Evolutionary conservation across 2,113 vertebrate species (phyloP), one percentile per base, ranked within the genome.

Genomic region (Solenodon paradoxus): DNA sequence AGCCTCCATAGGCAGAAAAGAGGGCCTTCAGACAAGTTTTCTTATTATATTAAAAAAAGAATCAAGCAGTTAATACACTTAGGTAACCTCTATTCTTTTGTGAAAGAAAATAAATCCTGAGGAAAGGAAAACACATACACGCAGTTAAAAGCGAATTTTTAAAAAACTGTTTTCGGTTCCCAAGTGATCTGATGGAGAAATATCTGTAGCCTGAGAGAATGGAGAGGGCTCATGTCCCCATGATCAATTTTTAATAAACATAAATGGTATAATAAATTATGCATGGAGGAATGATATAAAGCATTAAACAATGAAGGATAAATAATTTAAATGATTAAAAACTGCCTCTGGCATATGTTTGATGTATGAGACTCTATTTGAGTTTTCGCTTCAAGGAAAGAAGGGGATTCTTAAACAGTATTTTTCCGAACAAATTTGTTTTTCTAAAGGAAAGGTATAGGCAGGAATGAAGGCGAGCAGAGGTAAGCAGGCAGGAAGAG

Each of bases 181-280:
- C 82, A 84, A 96, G 30, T 80, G 28, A 92, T 87, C 75, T 96
- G 95, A 93, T 77, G 88, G 83, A 94, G 95, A 97, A 96, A 88
- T 95, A 97, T 95, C 71, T n/a, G 35, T 95, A 89, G 95, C 95
- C 94, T 87, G 66, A 77, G 90, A 97, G 92, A 83, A 95, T 53
- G 32, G 79, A 90, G 80, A 89, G 47, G 47, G 83, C 95, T 71
- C 80, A 72, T 77, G 83, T 93, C 87, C 51, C 66, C 17, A 4
- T 94, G 74, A 97, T 97, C 95, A 96, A 97, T 97, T 97, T 97
- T 97, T 97, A 97, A 97, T 97, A 93, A 96, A 97, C 92, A 88
- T 96, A 97, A 97, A 95, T 97, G 96, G 96, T 74, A 57, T 83
- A 59, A 95, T 97, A 95, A 97, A 97, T 97, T 95, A 97, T 97